Percentiles rank a stretch among this genome's conserved stretches.
Conservation (phyloP, 2,888 invertebrate species). For the Heteromyza rotundicornis region DNA sequence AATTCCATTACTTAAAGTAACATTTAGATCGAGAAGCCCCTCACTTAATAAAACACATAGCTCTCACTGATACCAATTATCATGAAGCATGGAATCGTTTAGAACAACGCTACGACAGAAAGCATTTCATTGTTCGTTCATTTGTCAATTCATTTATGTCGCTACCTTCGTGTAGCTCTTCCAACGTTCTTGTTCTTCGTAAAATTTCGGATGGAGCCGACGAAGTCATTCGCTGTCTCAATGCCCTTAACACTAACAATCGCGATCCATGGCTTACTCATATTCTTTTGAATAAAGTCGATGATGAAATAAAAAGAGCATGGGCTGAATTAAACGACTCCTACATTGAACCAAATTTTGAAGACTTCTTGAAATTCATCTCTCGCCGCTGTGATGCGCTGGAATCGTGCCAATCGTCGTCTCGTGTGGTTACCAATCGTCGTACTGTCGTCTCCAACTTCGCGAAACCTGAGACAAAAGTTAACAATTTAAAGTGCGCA, state of each 20-base stretch:
- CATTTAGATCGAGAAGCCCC: neutral
- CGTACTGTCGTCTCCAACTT: neutral
- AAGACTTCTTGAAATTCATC: neutral
- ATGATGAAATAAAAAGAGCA: neutral
- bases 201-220: neutral
- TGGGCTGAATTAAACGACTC: neutral
- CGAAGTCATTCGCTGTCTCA: neutral
- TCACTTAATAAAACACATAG: neutral
- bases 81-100: conserved; percentile 9
- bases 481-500: neutral
- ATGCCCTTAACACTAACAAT: neutral
- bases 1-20: neutral
- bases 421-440: neutral
- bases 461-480: neutral
- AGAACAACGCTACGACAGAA: conserved; percentile 7
- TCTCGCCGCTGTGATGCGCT: neutral
- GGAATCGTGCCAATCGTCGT: neutral
- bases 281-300: neutral
- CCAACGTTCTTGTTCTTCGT: neutral
- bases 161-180: neutral
- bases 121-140: conserved; percentile 17
- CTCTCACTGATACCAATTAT: neutral
- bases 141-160: conserved; percentile 17
- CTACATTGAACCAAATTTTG: neutral
- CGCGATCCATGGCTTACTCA: neutral